Base-by-base conservation (phyloP, 2,113 vertebrate genomes). In the Podarcis cretensis region DNA sequence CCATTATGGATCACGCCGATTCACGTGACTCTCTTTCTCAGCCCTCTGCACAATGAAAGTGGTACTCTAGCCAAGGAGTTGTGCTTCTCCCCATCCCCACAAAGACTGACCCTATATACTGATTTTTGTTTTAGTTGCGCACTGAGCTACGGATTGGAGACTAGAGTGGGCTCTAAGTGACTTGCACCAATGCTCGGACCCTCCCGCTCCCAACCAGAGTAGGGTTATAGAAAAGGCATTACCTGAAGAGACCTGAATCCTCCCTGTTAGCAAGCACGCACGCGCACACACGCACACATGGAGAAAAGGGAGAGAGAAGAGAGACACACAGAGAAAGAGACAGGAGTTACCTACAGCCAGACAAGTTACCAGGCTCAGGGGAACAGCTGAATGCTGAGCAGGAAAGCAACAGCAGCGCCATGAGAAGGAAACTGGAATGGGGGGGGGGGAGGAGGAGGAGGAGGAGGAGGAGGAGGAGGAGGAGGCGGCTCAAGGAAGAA, bases 221-320 rank as follows among this genome's bases (percentile, higher is more conserved):
- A 81, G 80, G 66, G 93, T 92, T 90, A 96, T 94, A 91, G 94
- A 95, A 95, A 94, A 92, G 92, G 86, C 69, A 57, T 99, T 99
- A 99, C 98, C 98, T 99, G 98, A 95, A 99, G 97, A 95, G 98
- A 99, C 97, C 98, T 98, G 98, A 99, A 99, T 98, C 98, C 98
- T 98, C 98, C 98, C 98, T 99, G 97, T 98, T 96, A 98, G 98
- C 97, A 97, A 94, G 96, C 83, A 48, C 73, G 8, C 81, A 68
- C 73, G 35, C 81, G 3, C 78, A 4, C 79, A 3, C 78, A 18
- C 54, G 96, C 94, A 74, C 94, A 89, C 92, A 95, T 95, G 93
- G 95, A 94, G 95, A 94, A 93, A 93, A 93, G 91, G 91, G 90
- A 94, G 95, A 94, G 96, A 94, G 94, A 96, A 37, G 5, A 68